Evolutionary conservation across 2,797 vertebrate genomes (phyloP).

Genomic region (Arremon aurantiirostris): DNA sequence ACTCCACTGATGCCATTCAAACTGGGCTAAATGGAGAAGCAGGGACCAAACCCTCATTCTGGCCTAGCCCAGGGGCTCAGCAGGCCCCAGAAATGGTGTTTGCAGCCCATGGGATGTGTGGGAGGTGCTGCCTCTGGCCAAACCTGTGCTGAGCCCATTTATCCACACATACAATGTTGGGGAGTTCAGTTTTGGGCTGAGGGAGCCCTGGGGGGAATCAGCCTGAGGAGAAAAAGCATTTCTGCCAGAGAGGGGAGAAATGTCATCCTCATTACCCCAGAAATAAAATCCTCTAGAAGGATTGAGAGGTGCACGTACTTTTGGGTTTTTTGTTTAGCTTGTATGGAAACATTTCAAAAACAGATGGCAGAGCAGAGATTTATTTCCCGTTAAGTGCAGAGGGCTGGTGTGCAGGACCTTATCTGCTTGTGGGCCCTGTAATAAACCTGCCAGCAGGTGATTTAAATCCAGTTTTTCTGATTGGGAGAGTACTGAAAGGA

Average conservation of each 20-base stretch:
- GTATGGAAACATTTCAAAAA: slow-evolving; percentile 18
- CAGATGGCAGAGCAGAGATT: slow-evolving; percentile 57
- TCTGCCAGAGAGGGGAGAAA: not conserved
- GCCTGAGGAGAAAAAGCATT: not conserved
- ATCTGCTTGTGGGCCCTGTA: slow-evolving; percentile 44
- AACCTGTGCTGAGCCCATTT: not conserved
- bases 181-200: not conserved
- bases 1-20: not conserved
- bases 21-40: not conserved
- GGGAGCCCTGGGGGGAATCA: not conserved
- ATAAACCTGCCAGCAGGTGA: slow-evolving; percentile 66
- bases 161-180: rapidly evolving
- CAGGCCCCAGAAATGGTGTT: not conserved
- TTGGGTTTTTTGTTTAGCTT: not conserved
- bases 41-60: not conserved
- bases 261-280: not conserved
- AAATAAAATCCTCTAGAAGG: not conserved
- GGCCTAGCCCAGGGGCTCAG: not conserved
- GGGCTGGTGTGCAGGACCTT: slow-evolving; percentile 57
- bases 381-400: slow-evolving; percentile 31
- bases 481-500: slow-evolving; percentile 28
- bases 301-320: not conserved
- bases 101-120: not conserved
- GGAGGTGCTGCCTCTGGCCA: not conserved
- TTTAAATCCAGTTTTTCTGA: slow-evolving; percentile 55